Conservation (phyloP, 2,797 vertebrate species). For the Sciaenops ocellatus region DNA sequence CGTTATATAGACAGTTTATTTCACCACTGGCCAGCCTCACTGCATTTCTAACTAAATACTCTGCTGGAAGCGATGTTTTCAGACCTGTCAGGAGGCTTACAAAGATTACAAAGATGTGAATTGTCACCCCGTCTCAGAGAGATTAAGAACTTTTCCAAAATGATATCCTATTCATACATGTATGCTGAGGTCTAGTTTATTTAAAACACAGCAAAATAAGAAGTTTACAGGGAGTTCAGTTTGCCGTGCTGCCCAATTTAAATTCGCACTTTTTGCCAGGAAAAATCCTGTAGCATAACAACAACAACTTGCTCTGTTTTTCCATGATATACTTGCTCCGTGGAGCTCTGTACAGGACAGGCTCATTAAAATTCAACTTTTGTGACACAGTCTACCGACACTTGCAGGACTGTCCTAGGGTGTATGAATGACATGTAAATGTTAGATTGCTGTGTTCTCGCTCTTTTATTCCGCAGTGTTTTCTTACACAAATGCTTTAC, state of each 20-base stretch:
- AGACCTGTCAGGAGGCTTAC: neutral
- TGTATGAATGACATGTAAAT: neutral
- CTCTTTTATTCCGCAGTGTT: neutral
- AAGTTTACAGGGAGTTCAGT: neutral
- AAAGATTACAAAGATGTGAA: neutral
- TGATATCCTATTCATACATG: neutral
- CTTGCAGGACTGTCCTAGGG: neutral
- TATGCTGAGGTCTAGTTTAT: neutral
- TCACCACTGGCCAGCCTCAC: neutral
- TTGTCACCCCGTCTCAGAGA: neutral
- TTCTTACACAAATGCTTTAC: neutral
- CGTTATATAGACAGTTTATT: neutral
- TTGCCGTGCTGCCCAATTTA: neutral
- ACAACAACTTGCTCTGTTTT: neutral
- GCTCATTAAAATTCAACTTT: conserved; percentile 26
- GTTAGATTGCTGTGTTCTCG: neutral
- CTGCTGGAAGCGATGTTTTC: neutral
- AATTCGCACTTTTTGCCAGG: neutral
- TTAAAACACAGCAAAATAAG: conserved; percentile 5
- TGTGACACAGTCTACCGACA: conserved; percentile 10
- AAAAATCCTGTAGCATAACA: neutral
- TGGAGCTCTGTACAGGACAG: conserved; percentile 1
- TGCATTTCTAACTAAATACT: neutral
- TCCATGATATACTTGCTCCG: neutral
- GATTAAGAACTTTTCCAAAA: conserved; percentile 7